Percentiles rank a stretch among this genome's conserved stretches.
Conservation (phyloP, 2,888 invertebrate species). For the Nezara viridula region DNA sequence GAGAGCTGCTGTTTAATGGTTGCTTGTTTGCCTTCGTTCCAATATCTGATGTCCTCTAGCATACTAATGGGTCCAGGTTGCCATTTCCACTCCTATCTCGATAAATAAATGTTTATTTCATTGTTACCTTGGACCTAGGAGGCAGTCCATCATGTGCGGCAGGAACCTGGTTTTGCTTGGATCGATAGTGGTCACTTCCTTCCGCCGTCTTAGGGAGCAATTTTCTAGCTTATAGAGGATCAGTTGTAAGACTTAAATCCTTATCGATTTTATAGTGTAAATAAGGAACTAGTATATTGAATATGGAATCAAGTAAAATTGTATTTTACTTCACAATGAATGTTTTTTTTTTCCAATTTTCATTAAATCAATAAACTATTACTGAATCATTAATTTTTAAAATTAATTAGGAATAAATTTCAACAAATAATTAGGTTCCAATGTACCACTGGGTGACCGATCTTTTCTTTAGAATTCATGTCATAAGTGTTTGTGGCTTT, state of each 20-base stretch:
- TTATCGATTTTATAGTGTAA: neutral
- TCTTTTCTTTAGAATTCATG: too few relatives aligned
- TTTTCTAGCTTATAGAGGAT: neutral
- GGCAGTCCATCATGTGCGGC: neutral
- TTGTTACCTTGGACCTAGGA: neutral
- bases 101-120: constrained; percentile 35
- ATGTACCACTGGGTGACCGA: too few relatives aligned
- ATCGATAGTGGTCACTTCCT: neutral
- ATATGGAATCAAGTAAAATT: too few relatives aligned
- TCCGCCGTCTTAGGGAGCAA: neutral
- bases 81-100: neutral
- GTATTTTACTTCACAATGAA: too few relatives aligned
- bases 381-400: too few relatives aligned
- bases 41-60: constrained; percentile 57
- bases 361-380: too few relatives aligned
- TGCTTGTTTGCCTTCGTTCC: constrained; percentile 49
- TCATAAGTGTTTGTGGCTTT: too few relatives aligned
- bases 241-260: neutral
- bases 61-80: constrained; percentile 43
- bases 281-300: neutral
- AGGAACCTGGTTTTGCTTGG: neutral
- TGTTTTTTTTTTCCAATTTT: too few relatives aligned
- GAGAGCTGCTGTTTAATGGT: constrained; percentile 49
- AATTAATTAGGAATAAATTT: too few relatives aligned
- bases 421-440: too few relatives aligned